These are phyloP conservation scores for Ceramica pisi DNA, from an alignment of 2,888 invertebrate genomes.

Conservation along the genomic window DNA sequence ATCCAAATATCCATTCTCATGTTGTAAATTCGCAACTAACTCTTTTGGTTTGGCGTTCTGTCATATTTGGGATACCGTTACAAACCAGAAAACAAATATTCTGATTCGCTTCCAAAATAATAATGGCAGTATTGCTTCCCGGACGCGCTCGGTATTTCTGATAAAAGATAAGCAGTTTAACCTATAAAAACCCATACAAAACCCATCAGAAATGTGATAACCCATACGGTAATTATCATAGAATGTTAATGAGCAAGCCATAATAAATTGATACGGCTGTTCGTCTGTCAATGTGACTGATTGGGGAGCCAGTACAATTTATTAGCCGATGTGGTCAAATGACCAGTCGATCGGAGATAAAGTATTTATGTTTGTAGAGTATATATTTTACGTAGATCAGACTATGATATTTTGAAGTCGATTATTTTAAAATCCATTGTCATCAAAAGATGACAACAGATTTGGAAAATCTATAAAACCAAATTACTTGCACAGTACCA, in stretches of 20 bases:
- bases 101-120: neutral
- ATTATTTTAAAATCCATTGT: too few species aligned
- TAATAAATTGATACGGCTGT: conserved; percentile 63
- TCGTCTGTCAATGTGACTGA: conserved; percentile 76
- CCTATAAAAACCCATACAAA: conserved; percentile 25
- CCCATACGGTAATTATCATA: conserved; percentile 49
- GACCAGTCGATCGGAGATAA: conserved; percentile 77
- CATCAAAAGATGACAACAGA: too few species aligned
- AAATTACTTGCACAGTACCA: too few species aligned
- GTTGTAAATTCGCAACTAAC: too few species aligned
- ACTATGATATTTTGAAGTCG: neutral
- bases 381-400: conserved; percentile 13
- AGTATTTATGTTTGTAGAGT: conserved; percentile 40
- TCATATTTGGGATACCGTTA: too few species aligned
- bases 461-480: too few species aligned
- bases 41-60: too few species aligned
- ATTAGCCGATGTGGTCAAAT: conserved; percentile 76
- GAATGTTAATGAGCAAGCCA: conserved; percentile 64
- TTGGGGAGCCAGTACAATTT: conserved; percentile 74
- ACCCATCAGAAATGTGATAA: conserved; percentile 60
- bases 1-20: too few species aligned
- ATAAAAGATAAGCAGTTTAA: conserved; percentile 9
- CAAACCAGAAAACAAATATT: neutral
- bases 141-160: neutral
- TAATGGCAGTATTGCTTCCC: neutral